Conservation (phyloP, 2,113 vertebrate species). For the Puntigrus tetrazona region DNA sequence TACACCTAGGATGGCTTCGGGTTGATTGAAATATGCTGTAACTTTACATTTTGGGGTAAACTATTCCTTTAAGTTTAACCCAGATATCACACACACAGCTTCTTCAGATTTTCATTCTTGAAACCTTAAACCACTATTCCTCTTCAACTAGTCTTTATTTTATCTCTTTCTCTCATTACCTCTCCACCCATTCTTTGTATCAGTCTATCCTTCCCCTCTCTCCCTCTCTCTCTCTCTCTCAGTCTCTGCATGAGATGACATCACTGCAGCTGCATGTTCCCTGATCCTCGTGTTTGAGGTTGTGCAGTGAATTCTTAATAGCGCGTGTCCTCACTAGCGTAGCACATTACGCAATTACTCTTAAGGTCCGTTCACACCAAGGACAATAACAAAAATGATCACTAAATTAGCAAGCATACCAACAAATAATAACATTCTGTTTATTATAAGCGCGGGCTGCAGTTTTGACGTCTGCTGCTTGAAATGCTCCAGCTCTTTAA, state of each 20-base stretch:
- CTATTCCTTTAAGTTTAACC: background rate
- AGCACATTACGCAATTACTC: background rate
- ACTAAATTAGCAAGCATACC: background rate
- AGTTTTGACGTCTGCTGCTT: background rate
- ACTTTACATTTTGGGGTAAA: too few species aligned
- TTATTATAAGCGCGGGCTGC: background rate
- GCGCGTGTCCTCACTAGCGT: background rate
- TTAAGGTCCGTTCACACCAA: background rate
- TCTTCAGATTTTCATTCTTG: background rate
- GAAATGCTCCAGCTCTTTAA: background rate
- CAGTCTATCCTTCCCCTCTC: background rate
- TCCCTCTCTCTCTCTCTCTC: background rate
- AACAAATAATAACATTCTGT: background rate
- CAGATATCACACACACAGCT: background rate
- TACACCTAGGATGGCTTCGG: too few species aligned
- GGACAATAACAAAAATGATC: background rate
- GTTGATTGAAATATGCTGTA: too few species aligned
- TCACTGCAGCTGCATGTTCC: conserved; percentile 72
- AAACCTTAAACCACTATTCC: background rate
- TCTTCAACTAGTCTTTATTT: background rate
- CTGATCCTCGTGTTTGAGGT: conserved; percentile 59
- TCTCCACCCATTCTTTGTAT: background rate
- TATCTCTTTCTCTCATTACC: background rate
- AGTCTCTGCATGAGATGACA: conserved; percentile 67
- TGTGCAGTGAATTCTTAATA: conserved; percentile 44